Base-by-base conservation (phyloP, 1,140 invertebrate species). In the Lethocerus indicus region DNA sequence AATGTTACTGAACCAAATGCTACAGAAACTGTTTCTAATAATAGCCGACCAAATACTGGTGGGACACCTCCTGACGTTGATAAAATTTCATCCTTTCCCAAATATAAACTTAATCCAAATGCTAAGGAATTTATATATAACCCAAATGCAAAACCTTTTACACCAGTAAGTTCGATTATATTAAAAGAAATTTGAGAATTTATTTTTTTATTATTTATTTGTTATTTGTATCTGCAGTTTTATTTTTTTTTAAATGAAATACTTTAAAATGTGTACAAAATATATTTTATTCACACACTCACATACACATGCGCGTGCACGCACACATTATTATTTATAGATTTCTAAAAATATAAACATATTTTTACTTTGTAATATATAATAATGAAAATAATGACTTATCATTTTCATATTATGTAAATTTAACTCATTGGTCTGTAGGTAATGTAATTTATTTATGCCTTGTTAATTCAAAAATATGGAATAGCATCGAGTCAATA, bases 111-210 rank as follows among this genome's bases (percentile, higher is more conserved):
- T 27, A 89, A 89, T 72, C 85, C 86, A 26, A 82, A 89, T 63
- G 85, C 85, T 18, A 89, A 89, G 65, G 84, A 87, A 67, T 89
- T 88, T 67, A 67, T 72, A 14, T 67, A 78, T 43, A 90, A 89
- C 72, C 86, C 86, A 20, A 80, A 80, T 58, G 78, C 83, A 21
- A 89, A 88, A 61, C 73, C 83, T 5, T 91, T 90, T 63, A 81
- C 81, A 52, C 84, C 85, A n/a, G 74, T 85, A 60, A 80, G 79
- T 64, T 44, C 1, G 13, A 18, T 48, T 26, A 18, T 24, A 36
- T 52, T 47, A 42, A 41, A 16, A 52, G 23, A 29, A 42, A 41
- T 56, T 13, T 39, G 18, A 13, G n/a, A n/a, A n/a, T n/a, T n/a
- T n/a, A n/a, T n/a, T n/a, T 39, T 5, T 7, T 7, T 39, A 7